phyloP scores from a whole-genome alignment of 2,888 invertebrate species.

The Cheilosia scutellata region DNA sequence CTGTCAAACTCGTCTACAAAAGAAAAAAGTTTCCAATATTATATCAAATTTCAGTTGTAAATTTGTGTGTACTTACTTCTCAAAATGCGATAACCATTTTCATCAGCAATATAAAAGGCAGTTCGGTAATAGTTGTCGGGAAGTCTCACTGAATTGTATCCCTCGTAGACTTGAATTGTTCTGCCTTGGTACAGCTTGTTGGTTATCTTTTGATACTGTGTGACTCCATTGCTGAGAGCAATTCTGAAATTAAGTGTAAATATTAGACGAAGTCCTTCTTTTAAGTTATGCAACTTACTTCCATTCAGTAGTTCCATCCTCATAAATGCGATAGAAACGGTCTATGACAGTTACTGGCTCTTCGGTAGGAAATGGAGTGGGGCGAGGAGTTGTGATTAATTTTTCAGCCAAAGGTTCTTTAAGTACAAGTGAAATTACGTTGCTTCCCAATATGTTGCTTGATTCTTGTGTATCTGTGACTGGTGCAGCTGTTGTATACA shows the following conservation, averaged over 20 bases:
- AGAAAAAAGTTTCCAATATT: not conserved
- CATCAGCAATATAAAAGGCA: slow-evolving; percentile 46
- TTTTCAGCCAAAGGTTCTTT: slow-evolving; percentile 9
- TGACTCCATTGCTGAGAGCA: slow-evolving; percentile 36
- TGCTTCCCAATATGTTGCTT: not conserved
- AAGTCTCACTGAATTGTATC: slow-evolving; percentile 27
- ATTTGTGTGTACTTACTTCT: slow-evolving; percentile 15
- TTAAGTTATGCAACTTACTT: slow-evolving; percentile 26
- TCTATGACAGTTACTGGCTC: slow-evolving; percentile 15
- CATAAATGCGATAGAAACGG: slow-evolving; percentile 36
- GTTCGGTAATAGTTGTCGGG: slow-evolving; percentile 33
- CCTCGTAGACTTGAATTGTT: slow-evolving; percentile 31
- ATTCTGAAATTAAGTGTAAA: slow-evolving; percentile 7
- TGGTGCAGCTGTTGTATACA: not conserved
- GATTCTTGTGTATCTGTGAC: not conserved
- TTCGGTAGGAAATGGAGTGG: not conserved
- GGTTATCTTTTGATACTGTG: slow-evolving; percentile 42
- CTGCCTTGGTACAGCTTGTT: slow-evolving; percentile 27
- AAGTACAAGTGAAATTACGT: not conserved
- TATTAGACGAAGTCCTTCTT: not conserved
- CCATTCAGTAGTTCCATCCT: slow-evolving; percentile 47
- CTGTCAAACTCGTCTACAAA: slow-evolving; percentile 36
- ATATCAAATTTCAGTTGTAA: not conserved
- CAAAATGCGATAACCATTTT: slow-evolving; percentile 28
- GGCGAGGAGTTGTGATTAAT: not conserved